phyloP scores from a whole-genome alignment of 2,797 vertebrate genomes.

The Psittacula derbiana region DNA sequence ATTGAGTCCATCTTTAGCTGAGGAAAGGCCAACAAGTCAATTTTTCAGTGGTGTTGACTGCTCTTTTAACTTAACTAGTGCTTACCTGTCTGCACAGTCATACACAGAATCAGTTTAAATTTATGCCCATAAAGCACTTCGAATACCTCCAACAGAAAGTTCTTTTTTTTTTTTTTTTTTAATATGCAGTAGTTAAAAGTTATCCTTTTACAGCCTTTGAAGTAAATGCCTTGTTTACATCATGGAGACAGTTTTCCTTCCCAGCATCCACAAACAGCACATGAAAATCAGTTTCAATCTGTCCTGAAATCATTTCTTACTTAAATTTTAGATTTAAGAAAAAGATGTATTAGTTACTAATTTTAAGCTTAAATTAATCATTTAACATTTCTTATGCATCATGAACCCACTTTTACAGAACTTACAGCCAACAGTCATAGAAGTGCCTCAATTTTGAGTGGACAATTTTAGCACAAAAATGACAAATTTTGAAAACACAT shows the following conservation, averaged over 20 bases:
- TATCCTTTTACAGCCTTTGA: background rate
- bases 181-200: background rate
- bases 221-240: background rate
- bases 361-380: background rate
- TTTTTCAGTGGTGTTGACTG: background rate
- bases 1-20: background rate
- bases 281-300: background rate
- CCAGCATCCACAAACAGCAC: background rate
- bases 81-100: background rate
- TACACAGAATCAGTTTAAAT: background rate
- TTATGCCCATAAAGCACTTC: background rate
- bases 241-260: background rate
- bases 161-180: background rate
- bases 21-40: background rate
- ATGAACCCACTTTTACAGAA: background rate
- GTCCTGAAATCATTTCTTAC: background rate
- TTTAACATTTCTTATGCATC: background rate
- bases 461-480: background rate
- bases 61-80: background rate
- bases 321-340: background rate
- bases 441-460: background rate
- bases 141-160: background rate
- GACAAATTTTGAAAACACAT: background rate
- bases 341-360: background rate
- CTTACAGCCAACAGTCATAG: background rate